Evolutionary conservation across 1,140 invertebrate species (phyloP).

Genomic region (Brachionus calyciflorus): DNA sequence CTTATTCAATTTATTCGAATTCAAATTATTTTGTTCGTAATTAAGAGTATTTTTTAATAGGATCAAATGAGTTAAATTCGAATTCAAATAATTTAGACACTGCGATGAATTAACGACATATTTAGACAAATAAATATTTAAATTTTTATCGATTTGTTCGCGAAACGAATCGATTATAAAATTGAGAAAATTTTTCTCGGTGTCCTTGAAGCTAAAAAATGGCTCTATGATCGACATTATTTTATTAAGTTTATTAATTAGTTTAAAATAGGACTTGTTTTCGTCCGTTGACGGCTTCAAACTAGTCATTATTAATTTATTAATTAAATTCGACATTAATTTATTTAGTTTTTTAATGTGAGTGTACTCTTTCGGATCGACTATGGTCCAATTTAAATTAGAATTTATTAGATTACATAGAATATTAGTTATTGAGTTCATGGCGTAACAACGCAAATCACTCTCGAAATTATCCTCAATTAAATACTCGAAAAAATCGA

Average conservation of each 20-base stretch:
- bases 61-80: conserved; percentile 1
- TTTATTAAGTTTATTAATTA: conserved; percentile 20
- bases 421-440: conserved; percentile 6
- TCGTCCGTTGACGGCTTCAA: conserved; percentile 3
- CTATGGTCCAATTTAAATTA: background rate
- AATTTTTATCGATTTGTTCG: conserved; percentile 22
- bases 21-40: background rate
- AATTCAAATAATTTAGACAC: conserved; percentile 11
- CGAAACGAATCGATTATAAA: conserved; percentile 19
- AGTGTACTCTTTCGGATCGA: background rate
- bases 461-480: conserved; percentile 14
- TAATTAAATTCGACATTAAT: background rate
- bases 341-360: background rate
- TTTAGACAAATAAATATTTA: background rate
- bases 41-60: conserved; percentile 1
- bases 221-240: conserved; percentile 17
- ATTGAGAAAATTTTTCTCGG: conserved; percentile 17
- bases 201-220: conserved; percentile 1
- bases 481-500: conserved; percentile 19
- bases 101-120: background rate
- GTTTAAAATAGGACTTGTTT: conserved; percentile 28
- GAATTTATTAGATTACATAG: background rate
- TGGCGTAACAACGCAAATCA: background rate
- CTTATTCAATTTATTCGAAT: background rate
- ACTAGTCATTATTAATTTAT: conserved; percentile 39